Evolutionary conservation across 2,797 vertebrate genomes (phyloP).

Genomic region (Sebastes jordani): DNA sequence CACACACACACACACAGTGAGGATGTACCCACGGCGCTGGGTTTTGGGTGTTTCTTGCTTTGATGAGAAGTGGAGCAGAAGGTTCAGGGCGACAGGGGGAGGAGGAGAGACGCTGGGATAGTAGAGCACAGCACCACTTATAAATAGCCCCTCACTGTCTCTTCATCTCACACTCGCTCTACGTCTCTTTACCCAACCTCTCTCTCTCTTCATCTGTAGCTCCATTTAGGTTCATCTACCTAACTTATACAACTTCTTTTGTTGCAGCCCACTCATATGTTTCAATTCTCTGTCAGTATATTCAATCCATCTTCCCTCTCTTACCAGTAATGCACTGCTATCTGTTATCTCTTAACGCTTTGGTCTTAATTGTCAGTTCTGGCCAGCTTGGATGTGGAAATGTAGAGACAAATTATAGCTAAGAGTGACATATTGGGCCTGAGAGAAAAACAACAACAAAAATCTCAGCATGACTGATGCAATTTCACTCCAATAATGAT

Average conservation of each 20-base stretch:
- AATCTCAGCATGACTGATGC: conserved; percentile 1
- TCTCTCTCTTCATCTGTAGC: conserved; percentile 14
- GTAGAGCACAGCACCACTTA: conserved; percentile 76
- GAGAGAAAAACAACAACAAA: background rate
- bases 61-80: conserved; percentile 77
- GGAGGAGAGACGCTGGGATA: conserved; percentile 68
- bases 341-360: background rate
- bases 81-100: conserved; percentile 62
- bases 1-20: conserved; percentile 23
- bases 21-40: conserved; percentile 32
- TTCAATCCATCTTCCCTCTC: background rate
- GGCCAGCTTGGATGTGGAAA: background rate
- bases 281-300: background rate
- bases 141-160: conserved; percentile 75
- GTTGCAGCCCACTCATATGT: background rate
- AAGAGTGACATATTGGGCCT: background rate
- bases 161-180: conserved; percentile 30
- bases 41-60: conserved; percentile 62
- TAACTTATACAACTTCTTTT: background rate
- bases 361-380: background rate
- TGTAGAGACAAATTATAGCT: background rate
- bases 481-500: background rate
- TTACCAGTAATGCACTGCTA: background rate
- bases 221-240: conserved; percentile 9
- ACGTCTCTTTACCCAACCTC: conserved; percentile 33